phyloP scores from a whole-genome alignment of 2,888 invertebrate genomes.

The Eupithecia subfuscata region DNA sequence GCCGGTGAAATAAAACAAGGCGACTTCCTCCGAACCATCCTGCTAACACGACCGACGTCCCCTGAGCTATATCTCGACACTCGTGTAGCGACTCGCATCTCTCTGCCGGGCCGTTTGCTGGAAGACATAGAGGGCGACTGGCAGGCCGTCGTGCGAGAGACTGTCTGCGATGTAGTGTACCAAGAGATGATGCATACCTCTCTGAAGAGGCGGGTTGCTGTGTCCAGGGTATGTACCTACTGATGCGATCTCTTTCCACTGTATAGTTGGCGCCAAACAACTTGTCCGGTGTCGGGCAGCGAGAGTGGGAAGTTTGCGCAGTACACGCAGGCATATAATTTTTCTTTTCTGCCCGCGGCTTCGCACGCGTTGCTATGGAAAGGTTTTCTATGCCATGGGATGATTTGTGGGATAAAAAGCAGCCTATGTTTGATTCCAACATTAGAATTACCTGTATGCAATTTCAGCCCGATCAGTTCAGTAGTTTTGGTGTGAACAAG shows the following conservation, averaged over 20 bases:
- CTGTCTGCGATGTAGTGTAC: conserved; percentile 54
- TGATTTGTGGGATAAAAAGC: too few relatives aligned
- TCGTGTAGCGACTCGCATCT: conserved; percentile 15
- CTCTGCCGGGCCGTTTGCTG: conserved; percentile 54
- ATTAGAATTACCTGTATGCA: too few relatives aligned
- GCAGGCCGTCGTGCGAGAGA: conserved; percentile 54
- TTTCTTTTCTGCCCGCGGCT: too few relatives aligned
- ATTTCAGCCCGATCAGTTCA: too few relatives aligned
- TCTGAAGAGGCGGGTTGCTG: conserved; percentile 38
- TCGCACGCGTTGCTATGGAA: too few relatives aligned
- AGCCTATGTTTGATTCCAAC: too few relatives aligned
- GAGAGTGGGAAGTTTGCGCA: too few relatives aligned
- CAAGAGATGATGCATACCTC: conserved; percentile 58
- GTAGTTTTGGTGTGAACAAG: too few relatives aligned
- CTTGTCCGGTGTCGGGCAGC: too few relatives aligned
- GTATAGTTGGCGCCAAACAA: too few relatives aligned
- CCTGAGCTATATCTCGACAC: conserved; percentile 47
- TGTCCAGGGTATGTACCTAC: conserved; percentile 7
- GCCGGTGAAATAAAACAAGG: conserved; percentile 46
- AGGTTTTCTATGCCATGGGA: too few relatives aligned
- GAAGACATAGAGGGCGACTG: conserved; percentile 57
- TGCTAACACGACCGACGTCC: conserved; percentile 61
- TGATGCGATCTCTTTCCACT: neutral
- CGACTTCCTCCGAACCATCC: conserved; percentile 58
- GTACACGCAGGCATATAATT: too few relatives aligned